Percentiles rank a stretch among this genome's conserved stretches.
phyloP scores from a whole-genome alignment of 2,113 vertebrate species.

The Cinclus mexicanus region DNA sequence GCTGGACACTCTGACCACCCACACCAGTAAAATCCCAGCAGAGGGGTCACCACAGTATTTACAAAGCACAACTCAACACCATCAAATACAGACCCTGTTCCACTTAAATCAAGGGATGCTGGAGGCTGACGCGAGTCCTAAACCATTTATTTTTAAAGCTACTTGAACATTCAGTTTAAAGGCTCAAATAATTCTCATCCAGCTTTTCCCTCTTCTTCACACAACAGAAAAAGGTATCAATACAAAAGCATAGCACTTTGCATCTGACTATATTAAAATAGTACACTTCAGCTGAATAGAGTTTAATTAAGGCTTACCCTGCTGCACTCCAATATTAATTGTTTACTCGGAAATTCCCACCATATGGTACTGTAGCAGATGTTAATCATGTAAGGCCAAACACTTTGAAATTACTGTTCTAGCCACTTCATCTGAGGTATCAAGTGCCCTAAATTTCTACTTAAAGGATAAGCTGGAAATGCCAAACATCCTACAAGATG shows the following conservation, averaged over 20 bases:
- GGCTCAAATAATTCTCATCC: background rate
- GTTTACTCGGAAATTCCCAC: constrained; percentile 58
- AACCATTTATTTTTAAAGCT: background rate
- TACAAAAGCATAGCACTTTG: background rate
- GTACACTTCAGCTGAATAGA: background rate
- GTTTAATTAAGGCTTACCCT: constrained; percentile 44
- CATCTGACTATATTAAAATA: background rate
- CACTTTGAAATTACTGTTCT: constrained; percentile 27
- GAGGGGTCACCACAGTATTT: background rate
- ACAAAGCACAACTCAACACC: background rate
- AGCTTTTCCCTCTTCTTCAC: background rate
- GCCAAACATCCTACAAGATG: background rate
- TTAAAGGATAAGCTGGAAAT: background rate
- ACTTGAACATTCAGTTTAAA: constrained; percentile 1
- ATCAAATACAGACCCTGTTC: background rate
- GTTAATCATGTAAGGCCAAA: constrained; percentile 52
- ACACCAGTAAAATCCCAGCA: background rate
- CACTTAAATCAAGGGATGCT: background rate
- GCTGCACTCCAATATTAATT: constrained; percentile 40
- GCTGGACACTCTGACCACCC: background rate
- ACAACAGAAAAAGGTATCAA: background rate
- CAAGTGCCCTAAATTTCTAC: constrained; percentile 11
- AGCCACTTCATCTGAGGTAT: constrained; percentile 16
- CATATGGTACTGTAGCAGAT: constrained; percentile 58
- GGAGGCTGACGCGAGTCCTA: background rate